Conservation (phyloP, 2,888 invertebrate genomes). For the Pseudococcus viburni region DNA sequence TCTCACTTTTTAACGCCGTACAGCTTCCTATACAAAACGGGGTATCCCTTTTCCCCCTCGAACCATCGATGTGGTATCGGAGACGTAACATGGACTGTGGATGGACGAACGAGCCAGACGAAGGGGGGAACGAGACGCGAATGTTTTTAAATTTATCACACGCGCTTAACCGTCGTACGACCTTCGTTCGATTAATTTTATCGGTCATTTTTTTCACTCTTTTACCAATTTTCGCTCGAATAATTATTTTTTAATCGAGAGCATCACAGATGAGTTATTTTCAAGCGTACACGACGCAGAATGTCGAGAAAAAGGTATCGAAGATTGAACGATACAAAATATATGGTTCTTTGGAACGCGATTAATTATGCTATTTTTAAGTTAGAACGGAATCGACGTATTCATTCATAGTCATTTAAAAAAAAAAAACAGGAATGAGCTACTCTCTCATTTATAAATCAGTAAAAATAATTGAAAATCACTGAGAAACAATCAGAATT, state of each 20-base stretch:
- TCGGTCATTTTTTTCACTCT: neutral
- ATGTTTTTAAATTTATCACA: slow-evolving; percentile 9
- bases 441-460: no score
- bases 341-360: no score
- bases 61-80: neutral
- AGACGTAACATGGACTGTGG: neutral
- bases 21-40: neutral
- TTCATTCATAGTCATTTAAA: no score
- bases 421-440: no score
- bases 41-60: neutral
- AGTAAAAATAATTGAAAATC: no score
- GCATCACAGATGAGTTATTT: neutral
- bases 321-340: no score
- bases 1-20: neutral
- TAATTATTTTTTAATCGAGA: neutral
- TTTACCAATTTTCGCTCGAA: neutral
- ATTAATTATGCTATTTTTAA: no score
- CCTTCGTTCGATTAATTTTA: slow-evolving; percentile 15
- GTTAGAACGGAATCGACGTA: no score
- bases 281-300: neutral
- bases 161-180: neutral
- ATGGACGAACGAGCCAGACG: neutral
- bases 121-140: neutral
- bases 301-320: neutral
- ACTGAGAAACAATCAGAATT: no score